A percentile compares a stretch with the other conserved stretches of the same genome.
Conservation (phyloP, 2,888 invertebrate genomes). For the Trileptium ribeirensis region DNA sequence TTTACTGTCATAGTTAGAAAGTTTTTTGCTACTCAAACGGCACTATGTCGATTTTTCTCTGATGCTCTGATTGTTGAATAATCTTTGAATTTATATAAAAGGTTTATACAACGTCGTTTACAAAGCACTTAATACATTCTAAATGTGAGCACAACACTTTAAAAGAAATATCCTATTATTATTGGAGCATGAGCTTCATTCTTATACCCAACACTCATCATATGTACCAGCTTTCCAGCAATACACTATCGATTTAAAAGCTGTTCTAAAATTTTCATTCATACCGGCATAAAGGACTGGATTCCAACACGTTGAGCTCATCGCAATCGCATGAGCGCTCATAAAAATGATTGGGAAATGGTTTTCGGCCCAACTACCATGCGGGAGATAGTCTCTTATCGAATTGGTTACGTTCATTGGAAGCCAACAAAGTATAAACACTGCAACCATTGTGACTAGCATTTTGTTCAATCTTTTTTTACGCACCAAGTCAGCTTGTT, state of each 20-base stretch:
- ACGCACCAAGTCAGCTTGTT: conserved; percentile 77
- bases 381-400: conserved; percentile 52
- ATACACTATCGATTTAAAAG: conserved; percentile 60
- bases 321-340: conserved; percentile 75
- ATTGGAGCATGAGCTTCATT: too few species aligned
- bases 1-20: too few species aligned
- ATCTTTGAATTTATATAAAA: too few species aligned
- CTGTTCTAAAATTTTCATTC: conserved; percentile 85
- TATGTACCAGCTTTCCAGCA: too few species aligned
- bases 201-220: too few species aligned
- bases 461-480: conserved; percentile 87
- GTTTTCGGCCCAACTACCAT: conserved; percentile 58
- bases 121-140: too few species aligned
- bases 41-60: too few species aligned
- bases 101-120: too few species aligned
- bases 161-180: too few species aligned
- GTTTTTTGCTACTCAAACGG: too few species aligned
- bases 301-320: conserved; percentile 89
- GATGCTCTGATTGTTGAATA: too few species aligned
- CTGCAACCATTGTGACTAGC: conserved; percentile 90
- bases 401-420: conserved; percentile 77
- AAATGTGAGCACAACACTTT: too few species aligned
- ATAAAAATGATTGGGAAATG: conserved; percentile 82
- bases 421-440: conserved; percentile 85
- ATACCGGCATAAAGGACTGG: conserved; percentile 93